Base-by-base conservation (phyloP, 2,113 vertebrate genomes). In the Pardalotus punctatus region DNA sequence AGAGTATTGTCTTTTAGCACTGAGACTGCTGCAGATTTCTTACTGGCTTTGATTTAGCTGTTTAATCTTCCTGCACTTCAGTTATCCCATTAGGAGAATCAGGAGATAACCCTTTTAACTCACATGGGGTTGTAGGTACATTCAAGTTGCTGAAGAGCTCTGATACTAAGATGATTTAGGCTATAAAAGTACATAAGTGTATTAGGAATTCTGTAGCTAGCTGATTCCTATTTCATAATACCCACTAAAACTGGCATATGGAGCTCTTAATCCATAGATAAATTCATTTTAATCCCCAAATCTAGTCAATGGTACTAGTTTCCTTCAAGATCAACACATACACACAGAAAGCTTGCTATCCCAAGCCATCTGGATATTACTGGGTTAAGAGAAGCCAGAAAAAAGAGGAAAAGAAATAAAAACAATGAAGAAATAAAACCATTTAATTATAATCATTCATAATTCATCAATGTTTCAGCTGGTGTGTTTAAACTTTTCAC, bases 211-310 rank as follows among this genome's bases (percentile, higher is more conserved):
- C 76, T 83, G 47, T 58, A 88, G 79, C 87, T 93, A 83, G 76
- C 69, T 84, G 85, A 86, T 90, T 86, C 67, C 51, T 81, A 8
- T 88, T 96, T 94, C 58, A n/a, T 88, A 92, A 85, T 77, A 69
- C 62, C 73, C 81, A 77, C 66, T 82, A 31, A 86, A 94, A 77
- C 45, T 88, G 79, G 56, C 79, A 94, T 77, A 77, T 58, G 27
- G 81, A 90, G 82, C 71, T 86, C 88, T 90, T 91, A 96, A 97
- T 94, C 92, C 42, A 0, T 40, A 94, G 79, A 94, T 81, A 94
- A 95, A 94, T 70, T 72, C 51, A 50, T 91, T 95, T 82, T 86
- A 96, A 96, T 95, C 85, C 85, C 51, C 43, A 81, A 86, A 92
- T 93, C 74, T 62, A 88, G 67, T 73, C 51, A 90, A 45, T 36